Percentiles rank a stretch among this genome's conserved stretches.
phyloP scores from a whole-genome alignment of 2,113 vertebrate genomes.

The Eidolon helvum region DNA sequence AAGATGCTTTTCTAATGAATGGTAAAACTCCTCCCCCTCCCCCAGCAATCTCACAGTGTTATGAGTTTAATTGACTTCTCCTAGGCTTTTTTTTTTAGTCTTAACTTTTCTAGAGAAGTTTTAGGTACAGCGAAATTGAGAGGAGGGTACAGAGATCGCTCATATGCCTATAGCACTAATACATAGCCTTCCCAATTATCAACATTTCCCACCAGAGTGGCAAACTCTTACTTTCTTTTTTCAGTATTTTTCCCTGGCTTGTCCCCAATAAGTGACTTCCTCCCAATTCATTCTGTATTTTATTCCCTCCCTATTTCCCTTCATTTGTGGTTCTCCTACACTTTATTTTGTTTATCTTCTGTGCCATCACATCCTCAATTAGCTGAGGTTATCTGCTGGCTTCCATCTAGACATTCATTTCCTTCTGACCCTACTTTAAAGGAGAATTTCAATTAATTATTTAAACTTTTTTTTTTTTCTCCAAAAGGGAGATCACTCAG shows the following conservation, averaged over 20 bases:
- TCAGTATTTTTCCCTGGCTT: slow-evolving; percentile 34
- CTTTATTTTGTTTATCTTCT: slow-evolving; percentile 57
- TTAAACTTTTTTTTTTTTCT: slow-evolving; percentile 64
- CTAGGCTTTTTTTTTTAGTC: neutral
- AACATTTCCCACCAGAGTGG: neutral
- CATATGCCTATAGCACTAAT: neutral
- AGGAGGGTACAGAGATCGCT: neutral
- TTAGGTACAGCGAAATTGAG: neutral
- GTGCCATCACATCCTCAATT: slow-evolving; percentile 26
- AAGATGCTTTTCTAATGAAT: neutral
- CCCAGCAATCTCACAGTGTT: neutral
- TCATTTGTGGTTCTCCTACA: slow-evolving; percentile 44
- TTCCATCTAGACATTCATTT: slow-evolving; percentile 62
- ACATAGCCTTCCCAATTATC: neutral
- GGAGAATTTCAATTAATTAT: slow-evolving; percentile 77
- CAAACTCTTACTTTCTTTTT: neutral
- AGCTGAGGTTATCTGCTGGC: slow-evolving; percentile 73
- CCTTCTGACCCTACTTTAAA: slow-evolving; percentile 74
- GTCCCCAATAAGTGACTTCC: slow-evolving; percentile 26
- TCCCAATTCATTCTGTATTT: neutral
- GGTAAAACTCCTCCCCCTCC: neutral
- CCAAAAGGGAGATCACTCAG: slow-evolving; percentile 74
- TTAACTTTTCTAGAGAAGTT: neutral
- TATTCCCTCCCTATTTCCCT: slow-evolving; percentile 23
- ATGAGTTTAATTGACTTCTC: neutral